A percentile compares a stretch with the other conserved stretches of the same genome.
Evolutionary conservation across 2,888 invertebrate species (phyloP).

Genomic region (Mamestra brassicae): DNA sequence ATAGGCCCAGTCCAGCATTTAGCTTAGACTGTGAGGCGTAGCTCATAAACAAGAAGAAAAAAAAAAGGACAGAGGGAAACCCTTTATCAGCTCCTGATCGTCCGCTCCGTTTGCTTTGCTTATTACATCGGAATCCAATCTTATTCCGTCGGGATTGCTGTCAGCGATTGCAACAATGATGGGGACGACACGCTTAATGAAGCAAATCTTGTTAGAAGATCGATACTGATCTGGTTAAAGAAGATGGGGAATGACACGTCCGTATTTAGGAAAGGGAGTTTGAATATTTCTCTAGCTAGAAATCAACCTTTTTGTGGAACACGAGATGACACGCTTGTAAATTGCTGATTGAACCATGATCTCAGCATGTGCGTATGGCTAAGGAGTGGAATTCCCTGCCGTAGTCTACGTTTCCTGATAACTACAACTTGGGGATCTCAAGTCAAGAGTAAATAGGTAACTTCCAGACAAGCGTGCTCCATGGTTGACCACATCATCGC

Average conservation of each 20-base stretch:
- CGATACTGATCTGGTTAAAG: conserved; percentile 41
- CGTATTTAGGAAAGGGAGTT: not conserved
- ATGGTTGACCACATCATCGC: too few relatives aligned
- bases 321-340: not conserved
- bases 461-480: too few relatives aligned
- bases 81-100: not conserved
- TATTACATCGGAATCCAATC: conserved; percentile 39
- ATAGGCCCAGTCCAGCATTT: too few relatives aligned
- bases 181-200: conserved; percentile 32
- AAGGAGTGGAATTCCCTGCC: too few relatives aligned
- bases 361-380: too few relatives aligned
- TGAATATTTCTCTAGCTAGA: not conserved
- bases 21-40: not conserved
- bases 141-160: conserved; percentile 28
- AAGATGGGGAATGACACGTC: conserved; percentile 1
- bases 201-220: conserved; percentile 41
- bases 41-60: not conserved
- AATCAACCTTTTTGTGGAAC: not conserved
- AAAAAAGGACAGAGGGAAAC: not conserved
- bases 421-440: too few relatives aligned
- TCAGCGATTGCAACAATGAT: conserved; percentile 48
- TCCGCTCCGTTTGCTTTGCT: conserved; percentile 9
- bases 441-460: too few relatives aligned
- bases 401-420: too few relatives aligned
- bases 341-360: not conserved